Conservation (phyloP, 2,113 vertebrate genomes). For the Oryzias woworae region DNA sequence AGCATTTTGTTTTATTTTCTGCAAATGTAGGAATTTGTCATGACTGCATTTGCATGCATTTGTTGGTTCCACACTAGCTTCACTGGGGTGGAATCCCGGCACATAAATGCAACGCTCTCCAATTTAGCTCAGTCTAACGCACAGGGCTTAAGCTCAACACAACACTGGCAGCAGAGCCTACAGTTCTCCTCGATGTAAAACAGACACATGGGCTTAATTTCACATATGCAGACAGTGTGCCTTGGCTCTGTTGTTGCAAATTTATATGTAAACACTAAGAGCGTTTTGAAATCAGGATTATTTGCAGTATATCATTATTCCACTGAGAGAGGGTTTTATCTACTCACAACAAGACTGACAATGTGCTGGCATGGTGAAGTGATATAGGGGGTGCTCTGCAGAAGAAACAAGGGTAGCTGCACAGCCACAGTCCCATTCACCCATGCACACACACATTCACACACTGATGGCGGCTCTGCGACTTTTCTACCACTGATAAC, state of each 20-base stretch:
- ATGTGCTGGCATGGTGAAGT: slow-evolving; percentile 13
- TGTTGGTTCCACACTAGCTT: slow-evolving; percentile 47
- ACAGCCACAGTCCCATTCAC: no score
- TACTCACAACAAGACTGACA: slow-evolving; percentile 42
- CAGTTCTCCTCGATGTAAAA: slow-evolving; percentile 37
- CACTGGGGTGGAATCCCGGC: slow-evolving; percentile 48
- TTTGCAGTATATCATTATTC: slow-evolving; percentile 16
- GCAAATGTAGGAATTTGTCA: neutral
- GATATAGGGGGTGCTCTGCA: slow-evolving; percentile 26
- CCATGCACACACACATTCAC: no score
- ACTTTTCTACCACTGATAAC: no score
- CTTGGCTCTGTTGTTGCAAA: slow-evolving; percentile 34
- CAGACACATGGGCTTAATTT: slow-evolving; percentile 21
- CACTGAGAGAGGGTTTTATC: slow-evolving; percentile 34
- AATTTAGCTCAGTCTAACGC: slow-evolving; percentile 55
- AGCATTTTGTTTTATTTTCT: neutral
- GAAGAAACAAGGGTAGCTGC: slow-evolving; percentile 12
- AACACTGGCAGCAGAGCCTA: slow-evolving; percentile 50
- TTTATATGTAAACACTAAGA: slow-evolving; percentile 39
- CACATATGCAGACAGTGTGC: slow-evolving; percentile 40
- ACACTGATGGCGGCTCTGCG: no score
- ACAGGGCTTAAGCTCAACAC: slow-evolving; percentile 68
- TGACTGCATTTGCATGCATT: slow-evolving; percentile 21
- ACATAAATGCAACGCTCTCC: slow-evolving; percentile 61
- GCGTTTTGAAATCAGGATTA: slow-evolving; percentile 44